Base-by-base conservation (phyloP, 2,797 vertebrate genomes). In the Harpagifer antarcticus region DNA sequence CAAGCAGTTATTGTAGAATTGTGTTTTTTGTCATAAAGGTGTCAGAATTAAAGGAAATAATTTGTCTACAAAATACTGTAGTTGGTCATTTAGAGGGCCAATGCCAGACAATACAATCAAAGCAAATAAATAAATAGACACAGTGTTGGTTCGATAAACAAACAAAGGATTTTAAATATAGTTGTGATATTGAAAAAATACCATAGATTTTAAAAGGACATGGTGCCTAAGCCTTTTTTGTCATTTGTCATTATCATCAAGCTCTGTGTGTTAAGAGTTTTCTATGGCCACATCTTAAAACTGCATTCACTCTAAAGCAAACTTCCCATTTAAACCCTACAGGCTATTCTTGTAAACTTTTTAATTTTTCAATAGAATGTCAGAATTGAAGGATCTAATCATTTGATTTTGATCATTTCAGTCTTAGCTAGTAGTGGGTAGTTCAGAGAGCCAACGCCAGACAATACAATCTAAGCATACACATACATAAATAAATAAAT, bases 171-270 rank as follows among this genome's bases (percentile, higher is more conserved):
- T 55, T 56, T 9, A 9, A 1, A 48, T 13, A 6, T 20, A 4
- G 0, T 9, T n/a, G 9, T 3, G 9, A 52, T 9, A 10, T 3
- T 15, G 15, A 31, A 48, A 31, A 4, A 40, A 20, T 15, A 2
- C 42, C 2, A 43, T 4, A 2, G 58, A 14, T 59, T 23, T 0
- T 42, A 33, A 48, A 37, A 11, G 12, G 50, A 70, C 27, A 49
- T 33, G 19, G 6, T 9, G 58, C 1, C 9, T 27, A 4, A 33
- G n/a, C 20, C 83, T 89, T 37, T 37, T 37, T 37, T 37, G 33
- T 37, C 33, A 37, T 37, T 37, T 9, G 33, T 37, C 33, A 9
- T 37, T 37, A 37, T 37, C 33, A 6, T 37, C 33, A 1, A 37
- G 33, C 33, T 37, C 33, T 37, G 6, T 37, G 33, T 37, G 33